A percentile compares a stretch with the other conserved stretches of the same genome.
Conservation (phyloP, 2,113 vertebrate genomes). For the Hemicordylus capensis region DNA sequence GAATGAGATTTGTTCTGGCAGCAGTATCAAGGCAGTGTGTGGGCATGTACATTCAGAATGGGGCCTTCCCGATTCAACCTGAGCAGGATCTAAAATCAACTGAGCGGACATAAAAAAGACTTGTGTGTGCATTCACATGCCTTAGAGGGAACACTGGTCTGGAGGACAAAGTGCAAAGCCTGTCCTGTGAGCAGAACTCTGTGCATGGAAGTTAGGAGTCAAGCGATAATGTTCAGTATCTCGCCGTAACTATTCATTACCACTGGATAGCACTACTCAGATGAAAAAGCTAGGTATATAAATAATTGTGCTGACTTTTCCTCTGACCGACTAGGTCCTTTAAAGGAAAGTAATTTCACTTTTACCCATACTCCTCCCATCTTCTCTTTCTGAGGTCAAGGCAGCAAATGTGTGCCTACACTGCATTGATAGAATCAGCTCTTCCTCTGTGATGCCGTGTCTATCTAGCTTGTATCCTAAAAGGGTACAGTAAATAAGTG, state of each 20-base stretch:
- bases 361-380: not conserved
- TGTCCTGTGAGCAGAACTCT: too few relatives aligned
- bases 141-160: too few relatives aligned
- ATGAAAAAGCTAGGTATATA: not conserved
- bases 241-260: not conserved
- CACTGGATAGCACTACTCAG: not conserved
- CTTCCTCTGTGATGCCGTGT: not conserved
- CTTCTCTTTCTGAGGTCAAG: not conserved
- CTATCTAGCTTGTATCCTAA: not conserved
- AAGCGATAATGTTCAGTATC: not conserved
- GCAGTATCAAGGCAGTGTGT: too few relatives aligned
- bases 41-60: too few relatives aligned
- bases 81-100: too few relatives aligned
- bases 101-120: too few relatives aligned
- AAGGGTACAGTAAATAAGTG: not conserved
- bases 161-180: too few relatives aligned
- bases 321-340: not conserved
- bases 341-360: not conserved
- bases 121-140: too few relatives aligned
- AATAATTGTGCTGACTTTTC: not conserved
- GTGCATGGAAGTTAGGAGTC: too few relatives aligned
- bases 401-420: not conserved
- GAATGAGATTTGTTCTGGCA: too few relatives aligned
- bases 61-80: too few relatives aligned
- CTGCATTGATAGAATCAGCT: not conserved